Evolutionary conservation across 2,113 vertebrate genomes (phyloP).

Genomic region (Micronycteris hirsuta): DNA sequence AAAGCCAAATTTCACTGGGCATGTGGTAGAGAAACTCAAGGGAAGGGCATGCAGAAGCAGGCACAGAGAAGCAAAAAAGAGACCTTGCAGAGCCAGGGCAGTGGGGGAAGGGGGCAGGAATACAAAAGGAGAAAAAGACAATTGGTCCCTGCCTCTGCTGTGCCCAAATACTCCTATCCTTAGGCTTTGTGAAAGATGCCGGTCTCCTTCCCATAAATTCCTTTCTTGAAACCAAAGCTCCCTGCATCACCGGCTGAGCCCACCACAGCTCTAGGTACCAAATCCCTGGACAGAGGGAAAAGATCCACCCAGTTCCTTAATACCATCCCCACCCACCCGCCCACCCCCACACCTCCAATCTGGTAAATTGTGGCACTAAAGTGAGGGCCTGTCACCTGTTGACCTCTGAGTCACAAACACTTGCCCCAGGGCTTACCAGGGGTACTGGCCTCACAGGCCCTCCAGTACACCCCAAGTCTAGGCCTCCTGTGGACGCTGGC

Average conservation of each 20-base stretch:
- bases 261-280: not conserved
- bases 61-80: not conserved
- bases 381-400: not conserved
- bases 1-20: not conserved
- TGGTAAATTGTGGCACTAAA: not conserved
- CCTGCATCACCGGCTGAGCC: not conserved
- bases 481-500: not conserved
- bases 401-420: not conserved
- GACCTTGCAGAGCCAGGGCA: not conserved
- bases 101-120: rapidly evolving
- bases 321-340: not conserved
- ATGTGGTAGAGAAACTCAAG: not conserved
- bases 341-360: not conserved
- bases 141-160: too few species aligned
- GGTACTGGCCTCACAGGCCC: not conserved
- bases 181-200: not conserved
- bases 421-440: not conserved
- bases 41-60: not conserved
- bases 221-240: not conserved
- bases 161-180: not conserved
- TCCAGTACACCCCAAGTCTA: not conserved
- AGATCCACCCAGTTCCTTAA: not conserved
- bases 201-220: not conserved
- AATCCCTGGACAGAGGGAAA: not conserved
- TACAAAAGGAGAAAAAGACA: not conserved